Evolutionary conservation across 2,113 vertebrate genomes (phyloP), one percentile per base, ranked within the genome.

Genomic region (Tringa solitaria): DNA sequence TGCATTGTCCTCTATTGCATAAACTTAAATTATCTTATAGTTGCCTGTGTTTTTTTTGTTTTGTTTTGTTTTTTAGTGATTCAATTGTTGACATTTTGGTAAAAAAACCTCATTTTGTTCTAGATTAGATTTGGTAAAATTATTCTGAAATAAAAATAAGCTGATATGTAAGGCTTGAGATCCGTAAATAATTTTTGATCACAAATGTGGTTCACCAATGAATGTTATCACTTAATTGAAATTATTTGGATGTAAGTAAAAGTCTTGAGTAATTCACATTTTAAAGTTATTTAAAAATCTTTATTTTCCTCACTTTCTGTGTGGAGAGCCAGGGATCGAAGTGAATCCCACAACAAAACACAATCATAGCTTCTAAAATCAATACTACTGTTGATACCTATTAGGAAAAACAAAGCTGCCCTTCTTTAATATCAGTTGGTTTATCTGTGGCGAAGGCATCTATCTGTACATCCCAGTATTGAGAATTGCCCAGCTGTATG

Each of bases 361-460:
- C 97, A 98, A 97, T 98, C 97, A 96, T 98, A 97, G 96, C 97
- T 98, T 98, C 98, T 98, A 98, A 99, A 99, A 99, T 99, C 99
- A 99, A 99, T 99, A 99, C 84, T 89, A 89, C 92, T 95, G 68
- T 96, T 94, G 97, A 98, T 98, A 98, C 96, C 97, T 97, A 97
- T 97, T 96, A 96, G 94, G 92, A 90, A 97, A 97, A 98, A 97
- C 97, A 98, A 97, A 97, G 97, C 96, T 90, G n/a, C 39, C 21
- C 56, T 72, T 96, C 94, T 96, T 90, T 97, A 97, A 96, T 98
- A 96, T 97, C 93, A 56, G 76, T 76, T 97, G 97, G 97, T 98
- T 98, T 98, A 98, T 99, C 98, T 97, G 96, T 95, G 96, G 93
- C 54, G 67, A 96, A 96, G 65, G 96, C 96, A 90, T 96, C 97